Evolutionary conservation across 1,140 invertebrate genomes (phyloP), one percentile per base, ranked within the genome.

Genomic region (Maniola jurtina): DNA sequence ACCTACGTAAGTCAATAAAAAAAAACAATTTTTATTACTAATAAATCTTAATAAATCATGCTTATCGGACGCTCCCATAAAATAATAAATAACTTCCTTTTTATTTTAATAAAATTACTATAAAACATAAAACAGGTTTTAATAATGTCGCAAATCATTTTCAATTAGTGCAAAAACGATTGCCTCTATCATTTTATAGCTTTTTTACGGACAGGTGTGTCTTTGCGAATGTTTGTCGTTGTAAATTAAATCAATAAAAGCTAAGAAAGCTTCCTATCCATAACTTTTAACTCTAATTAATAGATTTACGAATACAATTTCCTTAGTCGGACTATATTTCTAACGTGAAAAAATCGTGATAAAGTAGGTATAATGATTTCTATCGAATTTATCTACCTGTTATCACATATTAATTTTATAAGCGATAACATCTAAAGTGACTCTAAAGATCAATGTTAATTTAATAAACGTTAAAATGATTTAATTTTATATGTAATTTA

Each of bases 131-230:
- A 63, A 68, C 66, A 33, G 47, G 66, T 68, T 63, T 5, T 36
- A 33, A 6, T 33, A 52, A 52, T 67, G 65, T 67, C 55, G 55
- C 61, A 68, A 59, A 63, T 68, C 45, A 61, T 59, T 68, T 58
- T 36, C 61, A 59, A 68, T 68, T 66, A 66, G 56, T 57, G 38
- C 6, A 38, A 59, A 63, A 59, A 56, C 16, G n/a, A 13, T 38
- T 59, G 33, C 63, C 50, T 67, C 15, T 61, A 66, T 36, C 34
- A 45, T 68, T 68, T 68, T 57, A 59, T 68, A 40, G 34, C 25
- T 36, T 57, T 62, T 56, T 68, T 65, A 40, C 35, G 10, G 62
- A 42, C 59, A 61, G 65, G 59, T 67, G 42, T 55, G 52, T 55
- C 59, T 5, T 9, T 25, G 10, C 47, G 55, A 61, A 42, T 50